Conservation (phyloP, 2,113 vertebrate species). For the Pelecanoides urinatrix region DNA sequence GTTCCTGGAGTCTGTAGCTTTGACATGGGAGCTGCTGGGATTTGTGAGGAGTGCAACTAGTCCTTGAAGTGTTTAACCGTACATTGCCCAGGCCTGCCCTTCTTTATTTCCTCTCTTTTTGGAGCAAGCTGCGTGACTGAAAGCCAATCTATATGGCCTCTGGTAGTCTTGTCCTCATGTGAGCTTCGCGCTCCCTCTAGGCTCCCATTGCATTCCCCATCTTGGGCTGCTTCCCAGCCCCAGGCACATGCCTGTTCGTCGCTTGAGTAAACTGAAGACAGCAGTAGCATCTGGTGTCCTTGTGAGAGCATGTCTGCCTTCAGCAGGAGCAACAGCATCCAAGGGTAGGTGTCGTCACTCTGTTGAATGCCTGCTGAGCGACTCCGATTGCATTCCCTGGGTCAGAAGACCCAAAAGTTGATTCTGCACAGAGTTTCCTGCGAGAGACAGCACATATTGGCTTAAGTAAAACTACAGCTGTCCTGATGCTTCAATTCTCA, state of each 20-base stretch:
- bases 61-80: neutral
- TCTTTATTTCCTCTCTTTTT: neutral
- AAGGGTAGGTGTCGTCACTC: neutral
- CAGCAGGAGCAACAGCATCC: conserved; percentile 15
- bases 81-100: neutral
- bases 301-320: conserved; percentile 35
- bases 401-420: neutral
- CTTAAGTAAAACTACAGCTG: neutral
- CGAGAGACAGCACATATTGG: neutral
- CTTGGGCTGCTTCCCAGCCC: neutral
- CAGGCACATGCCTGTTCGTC: neutral
- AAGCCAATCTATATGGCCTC: neutral
- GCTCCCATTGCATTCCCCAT: neutral
- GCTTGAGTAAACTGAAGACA: conserved; percentile 16
- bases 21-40: neutral
- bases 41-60: neutral
- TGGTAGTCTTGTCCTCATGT: neutral
- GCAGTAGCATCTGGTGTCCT: conserved; percentile 33
- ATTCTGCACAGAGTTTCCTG: neutral
- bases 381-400: neutral
- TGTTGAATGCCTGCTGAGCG: conserved; percentile 4
- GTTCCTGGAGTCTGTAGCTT: neutral
- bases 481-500: conserved; percentile 11
- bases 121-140: neutral
- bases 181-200: neutral